Evolutionary conservation across 1,140 invertebrate genomes (phyloP), one percentile per base, ranked within the genome.

Genomic region (Drosophila sechellia): DNA sequence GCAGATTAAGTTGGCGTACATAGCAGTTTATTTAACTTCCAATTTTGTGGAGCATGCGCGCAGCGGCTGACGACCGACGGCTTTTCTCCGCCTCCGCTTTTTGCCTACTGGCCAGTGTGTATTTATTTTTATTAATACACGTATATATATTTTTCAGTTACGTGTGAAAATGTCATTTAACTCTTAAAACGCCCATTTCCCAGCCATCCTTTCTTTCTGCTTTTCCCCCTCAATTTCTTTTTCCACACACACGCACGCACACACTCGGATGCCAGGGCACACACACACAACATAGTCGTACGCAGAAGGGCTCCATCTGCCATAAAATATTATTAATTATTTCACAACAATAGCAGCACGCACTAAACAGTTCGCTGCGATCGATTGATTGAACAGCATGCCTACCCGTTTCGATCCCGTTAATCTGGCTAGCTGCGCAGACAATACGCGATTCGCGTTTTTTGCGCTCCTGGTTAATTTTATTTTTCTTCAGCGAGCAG

Each of bases 161-260:
- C 76, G 76, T 78, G 74, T 74, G 58, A 77, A 78, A 78, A 77
- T 78, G 76, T 78, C 76, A 78, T 78, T 78, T 78, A 77, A 78
- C 66, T 78, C 57, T 45, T 69, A 64, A 69, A 74, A 77, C 76
- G 76, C 76, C 74, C 74, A 65, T 65, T 75, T 72, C 10, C 37
- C 59, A 61, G 20, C 31, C 11, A 53, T 48, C 49, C 50, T 69
- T 53, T 43, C 58, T 52, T 20, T 45, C 42, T 50, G 63, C 64
- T 68, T 70, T 70, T 52, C 65, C 46, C 66, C 68, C 42, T 70
- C 42, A 70, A 70, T 70, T 70, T 70, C 66, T 70, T 70, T 70
- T 70, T 70, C 57, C 50, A 56, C 65, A 70, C 66, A 70, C 64
- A 69, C 63, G 55, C 37, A 34, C 50, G 22, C 65, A 56, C 43